phyloP scores from a whole-genome alignment of 2,888 invertebrate genomes.

The Erynnis tages region DNA sequence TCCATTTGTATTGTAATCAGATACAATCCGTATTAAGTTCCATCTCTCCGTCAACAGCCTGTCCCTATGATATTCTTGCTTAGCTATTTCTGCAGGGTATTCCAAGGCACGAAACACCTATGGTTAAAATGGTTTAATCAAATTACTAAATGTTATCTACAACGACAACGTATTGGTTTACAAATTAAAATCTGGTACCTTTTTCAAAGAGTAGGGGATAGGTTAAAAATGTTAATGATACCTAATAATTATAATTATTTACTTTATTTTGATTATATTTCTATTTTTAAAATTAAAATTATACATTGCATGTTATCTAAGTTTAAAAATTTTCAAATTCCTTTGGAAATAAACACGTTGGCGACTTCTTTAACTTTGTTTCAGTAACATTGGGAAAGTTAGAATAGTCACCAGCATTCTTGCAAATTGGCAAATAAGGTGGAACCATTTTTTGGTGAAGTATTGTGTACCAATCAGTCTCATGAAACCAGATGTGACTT shows the following conservation, averaged over 20 bases:
- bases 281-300: background rate
- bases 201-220: background rate
- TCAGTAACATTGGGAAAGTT: conserved; percentile 85
- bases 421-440: conserved; percentile 81
- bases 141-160: background rate
- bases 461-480: conserved; percentile 90
- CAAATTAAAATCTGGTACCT: conserved; percentile 6
- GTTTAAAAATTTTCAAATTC: conserved; percentile 86
- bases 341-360: conserved; percentile 76
- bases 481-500: conserved; percentile 92
- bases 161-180: too few relatives aligned
- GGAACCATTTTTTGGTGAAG: conserved; percentile 86
- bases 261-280: conserved; percentile 11
- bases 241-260: background rate
- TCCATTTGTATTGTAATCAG: conserved; percentile 79
- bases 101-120: conserved; percentile 91
- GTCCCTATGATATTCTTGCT: conserved; percentile 82
- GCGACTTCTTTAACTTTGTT: conserved; percentile 65
- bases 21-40: conserved; percentile 81
- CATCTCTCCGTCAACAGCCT: conserved; percentile 82
- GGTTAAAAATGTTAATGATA: background rate
- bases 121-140: conserved; percentile 33
- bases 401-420: conserved; percentile 81
- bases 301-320: conserved; percentile 5
- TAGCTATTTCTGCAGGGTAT: conserved; percentile 87